phyloP scores from a whole-genome alignment of 2,888 invertebrate species.

The Drosophila antonietae region DNA sequence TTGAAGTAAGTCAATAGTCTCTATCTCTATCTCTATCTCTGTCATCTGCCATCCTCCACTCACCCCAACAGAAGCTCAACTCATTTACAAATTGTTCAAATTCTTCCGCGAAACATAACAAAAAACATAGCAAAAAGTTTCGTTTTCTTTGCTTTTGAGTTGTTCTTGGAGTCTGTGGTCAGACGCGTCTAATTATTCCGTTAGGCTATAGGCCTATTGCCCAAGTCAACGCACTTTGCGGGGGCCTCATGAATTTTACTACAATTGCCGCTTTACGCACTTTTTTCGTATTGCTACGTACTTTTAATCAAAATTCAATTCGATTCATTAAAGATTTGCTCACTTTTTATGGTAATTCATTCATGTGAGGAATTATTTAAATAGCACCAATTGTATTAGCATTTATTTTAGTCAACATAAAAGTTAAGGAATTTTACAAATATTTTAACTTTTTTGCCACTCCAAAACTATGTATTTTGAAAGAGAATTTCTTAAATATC shows the following conservation, averaged over 20 bases:
- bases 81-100: conserved; percentile 74
- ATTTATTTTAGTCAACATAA: not conserved
- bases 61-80: conserved; percentile 16
- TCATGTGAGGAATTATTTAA: conserved; percentile 20
- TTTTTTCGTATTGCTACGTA: conserved; percentile 28
- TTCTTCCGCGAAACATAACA: conserved; percentile 67
- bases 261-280: conserved; percentile 78
- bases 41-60: conserved; percentile 13
- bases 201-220: conserved; percentile 59
- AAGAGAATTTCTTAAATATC: not conserved
- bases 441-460: not conserved
- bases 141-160: conserved; percentile 44
- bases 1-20: conserved; percentile 73
- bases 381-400: not conserved
- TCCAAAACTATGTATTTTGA: not conserved
- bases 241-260: conserved; percentile 75
- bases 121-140: conserved; percentile 36
- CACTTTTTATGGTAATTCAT: conserved; percentile 35
- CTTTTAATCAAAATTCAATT: conserved; percentile 4
- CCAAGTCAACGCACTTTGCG: conserved; percentile 70
- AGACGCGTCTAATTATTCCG: conserved; percentile 51
- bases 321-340: conserved; percentile 20
- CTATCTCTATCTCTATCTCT: conserved; percentile 23
- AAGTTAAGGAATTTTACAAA: not conserved
- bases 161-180: conserved; percentile 6